These are phyloP conservation scores for Triplophysa dalaica DNA, from an alignment of 2,113 vertebrate genomes.

Conservation along the genomic window DNA sequence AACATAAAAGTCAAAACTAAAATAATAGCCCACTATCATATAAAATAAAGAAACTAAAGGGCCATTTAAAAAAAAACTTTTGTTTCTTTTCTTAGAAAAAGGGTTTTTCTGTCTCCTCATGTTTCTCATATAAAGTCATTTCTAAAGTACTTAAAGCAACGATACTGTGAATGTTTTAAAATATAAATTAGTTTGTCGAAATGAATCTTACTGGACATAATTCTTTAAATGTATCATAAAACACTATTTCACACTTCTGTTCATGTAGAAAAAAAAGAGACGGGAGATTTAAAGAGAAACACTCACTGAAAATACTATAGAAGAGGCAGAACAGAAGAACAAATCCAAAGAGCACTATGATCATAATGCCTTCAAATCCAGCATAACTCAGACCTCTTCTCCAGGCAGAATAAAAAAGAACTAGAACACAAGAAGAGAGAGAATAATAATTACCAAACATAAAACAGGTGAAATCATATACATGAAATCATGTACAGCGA, in stretches of 20 bases:
- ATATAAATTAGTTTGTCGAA: too few relatives aligned
- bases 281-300: background rate
- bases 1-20: too few relatives aligned
- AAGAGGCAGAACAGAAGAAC: background rate
- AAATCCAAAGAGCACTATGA: background rate
- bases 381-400: background rate
- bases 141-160: too few relatives aligned
- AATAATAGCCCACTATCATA: too few relatives aligned
- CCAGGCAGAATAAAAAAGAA: slow-evolving; percentile 2
- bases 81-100: too few relatives aligned
- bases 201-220: too few relatives aligned
- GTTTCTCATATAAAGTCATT: too few relatives aligned
- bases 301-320: background rate
- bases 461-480: background rate
- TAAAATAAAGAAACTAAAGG: too few relatives aligned
- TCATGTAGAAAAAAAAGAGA: background rate
- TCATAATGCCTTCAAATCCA: background rate
- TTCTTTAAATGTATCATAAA: background rate
- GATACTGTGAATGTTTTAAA: too few relatives aligned
- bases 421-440: background rate
- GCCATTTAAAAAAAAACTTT: too few relatives aligned
- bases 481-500: background rate
- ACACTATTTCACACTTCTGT: background rate
- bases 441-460: background rate
- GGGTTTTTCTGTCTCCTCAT: too few relatives aligned